Conservation (phyloP, 1,140 invertebrate species). For the Geopemphigus sp. region DNA sequence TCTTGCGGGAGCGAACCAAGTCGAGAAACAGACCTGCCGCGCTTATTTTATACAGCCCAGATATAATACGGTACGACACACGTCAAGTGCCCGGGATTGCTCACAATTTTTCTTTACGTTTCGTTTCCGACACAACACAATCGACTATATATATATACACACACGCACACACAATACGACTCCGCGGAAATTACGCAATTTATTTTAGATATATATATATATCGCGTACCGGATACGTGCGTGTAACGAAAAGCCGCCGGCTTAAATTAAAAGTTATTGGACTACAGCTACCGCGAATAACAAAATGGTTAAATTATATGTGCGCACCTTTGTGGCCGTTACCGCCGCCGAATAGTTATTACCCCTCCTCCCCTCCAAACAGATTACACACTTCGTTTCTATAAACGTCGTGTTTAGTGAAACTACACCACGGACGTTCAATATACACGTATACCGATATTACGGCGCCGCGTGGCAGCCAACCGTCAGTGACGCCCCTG, state of each 20-base stretch:
- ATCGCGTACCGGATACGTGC: neutral
- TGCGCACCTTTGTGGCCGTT: neutral
- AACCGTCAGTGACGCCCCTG: too few relatives aligned
- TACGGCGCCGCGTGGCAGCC: too few relatives aligned
- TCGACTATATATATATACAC: neutral
- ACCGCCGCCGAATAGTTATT: neutral
- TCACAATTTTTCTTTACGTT: constrained; percentile 13
- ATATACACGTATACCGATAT: too few relatives aligned
- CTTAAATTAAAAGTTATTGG: constrained; percentile 17
- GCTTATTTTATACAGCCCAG: too few relatives aligned
- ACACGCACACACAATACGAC: neutral
- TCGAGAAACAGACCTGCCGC: neutral
- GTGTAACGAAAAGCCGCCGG: neutral
- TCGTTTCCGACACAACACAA: neutral
- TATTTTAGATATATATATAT: constrained; percentile 5
- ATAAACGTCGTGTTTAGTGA: neutral
- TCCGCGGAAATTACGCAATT: constrained; percentile 20
- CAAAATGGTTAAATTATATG: neutral
- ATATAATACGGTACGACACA: constrained; percentile 14
- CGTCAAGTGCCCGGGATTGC: neutral
- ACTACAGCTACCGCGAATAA: neutral
- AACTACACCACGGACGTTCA: too few relatives aligned
- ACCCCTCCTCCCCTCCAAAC: too few relatives aligned
- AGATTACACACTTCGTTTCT: neutral
- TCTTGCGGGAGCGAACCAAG: neutral